phyloP scores from a whole-genome alignment of 1,140 invertebrate species.

The Panonychus citri region DNA sequence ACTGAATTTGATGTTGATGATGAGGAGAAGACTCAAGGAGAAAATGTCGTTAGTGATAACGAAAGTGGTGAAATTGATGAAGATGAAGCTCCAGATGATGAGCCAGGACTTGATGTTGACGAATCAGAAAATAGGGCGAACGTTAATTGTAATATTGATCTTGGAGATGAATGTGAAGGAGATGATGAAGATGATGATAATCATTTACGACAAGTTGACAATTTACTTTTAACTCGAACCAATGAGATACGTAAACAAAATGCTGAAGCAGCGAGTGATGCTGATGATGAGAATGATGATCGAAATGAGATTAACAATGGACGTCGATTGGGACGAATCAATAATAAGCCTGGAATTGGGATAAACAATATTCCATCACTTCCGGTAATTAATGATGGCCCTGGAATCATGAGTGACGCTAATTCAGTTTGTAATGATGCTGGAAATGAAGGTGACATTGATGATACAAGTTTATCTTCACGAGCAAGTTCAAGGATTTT shows the following conservation, averaged over 20 bases:
- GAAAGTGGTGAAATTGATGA: neutral
- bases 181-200: constrained; percentile 11
- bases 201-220: neutral
- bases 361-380: no score
- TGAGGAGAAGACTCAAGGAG: neutral
- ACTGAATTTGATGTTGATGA: neutral
- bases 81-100: neutral
- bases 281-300: constrained; percentile 22
- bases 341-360: no score
- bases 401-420: constrained; percentile 56
- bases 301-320: constrained; percentile 30
- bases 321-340: no score
- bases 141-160: neutral
- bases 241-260: constrained; percentile 32
- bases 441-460: constrained; percentile 24
- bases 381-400: constrained; percentile 41
- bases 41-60: neutral
- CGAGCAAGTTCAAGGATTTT: constrained; percentile 44
- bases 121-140: neutral
- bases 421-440: constrained; percentile 49
- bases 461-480: constrained; percentile 40
- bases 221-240: constrained; percentile 6
- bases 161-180: neutral
- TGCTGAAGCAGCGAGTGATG: constrained; percentile 37
- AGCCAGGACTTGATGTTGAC: neutral